These are phyloP conservation scores for Pygmarrhopalites habei DNA, from an alignment of 1,140 invertebrate genomes.

Conservation along the genomic window DNA sequence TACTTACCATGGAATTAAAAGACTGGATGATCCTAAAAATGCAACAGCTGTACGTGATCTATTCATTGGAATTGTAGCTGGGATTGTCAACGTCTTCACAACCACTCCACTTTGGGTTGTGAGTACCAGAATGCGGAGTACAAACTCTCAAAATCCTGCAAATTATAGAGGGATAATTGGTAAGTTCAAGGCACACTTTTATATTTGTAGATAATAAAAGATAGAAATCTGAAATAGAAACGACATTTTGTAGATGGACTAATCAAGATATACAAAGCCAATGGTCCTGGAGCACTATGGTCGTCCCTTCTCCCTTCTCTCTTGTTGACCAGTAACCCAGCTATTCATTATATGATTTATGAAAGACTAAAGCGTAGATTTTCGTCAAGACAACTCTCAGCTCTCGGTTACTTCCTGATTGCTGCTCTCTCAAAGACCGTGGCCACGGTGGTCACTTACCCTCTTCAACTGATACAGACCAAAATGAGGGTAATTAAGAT, in stretches of 20 bases:
- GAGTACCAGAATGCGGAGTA: conserved; percentile 57
- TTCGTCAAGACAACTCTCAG: conserved; percentile 47
- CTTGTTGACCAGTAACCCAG: conserved; percentile 75
- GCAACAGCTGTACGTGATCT: conserved; percentile 63
- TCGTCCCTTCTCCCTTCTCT: conserved; percentile 77
- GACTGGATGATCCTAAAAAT: conserved; percentile 44
- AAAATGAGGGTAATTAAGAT: conserved; percentile 57
- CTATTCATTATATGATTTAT: conserved; percentile 86
- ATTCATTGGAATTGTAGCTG: conserved; percentile 69
- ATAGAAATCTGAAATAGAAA: no score
- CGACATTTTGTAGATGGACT: conserved; percentile 61
- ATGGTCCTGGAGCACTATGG: conserved; percentile 68
- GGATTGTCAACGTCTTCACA: conserved; percentile 53
- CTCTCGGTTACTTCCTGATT: conserved; percentile 54
- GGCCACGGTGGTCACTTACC: conserved; percentile 77
- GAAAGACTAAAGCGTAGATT: conserved; percentile 68
- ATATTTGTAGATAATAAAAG: no score
- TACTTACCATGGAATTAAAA: conserved; percentile 74
- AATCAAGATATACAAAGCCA: conserved; percentile 58
- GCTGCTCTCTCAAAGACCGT: conserved; percentile 73
- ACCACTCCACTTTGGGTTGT: conserved; percentile 88
- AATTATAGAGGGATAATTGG: conserved; percentile 51
- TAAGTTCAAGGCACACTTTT: conserved; percentile 35
- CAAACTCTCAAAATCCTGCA: neutral
- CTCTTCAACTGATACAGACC: conserved; percentile 77